These are phyloP conservation scores for Bombus waltoni DNA, from an alignment of 1,140 invertebrate species.

Conservation along the genomic window DNA sequence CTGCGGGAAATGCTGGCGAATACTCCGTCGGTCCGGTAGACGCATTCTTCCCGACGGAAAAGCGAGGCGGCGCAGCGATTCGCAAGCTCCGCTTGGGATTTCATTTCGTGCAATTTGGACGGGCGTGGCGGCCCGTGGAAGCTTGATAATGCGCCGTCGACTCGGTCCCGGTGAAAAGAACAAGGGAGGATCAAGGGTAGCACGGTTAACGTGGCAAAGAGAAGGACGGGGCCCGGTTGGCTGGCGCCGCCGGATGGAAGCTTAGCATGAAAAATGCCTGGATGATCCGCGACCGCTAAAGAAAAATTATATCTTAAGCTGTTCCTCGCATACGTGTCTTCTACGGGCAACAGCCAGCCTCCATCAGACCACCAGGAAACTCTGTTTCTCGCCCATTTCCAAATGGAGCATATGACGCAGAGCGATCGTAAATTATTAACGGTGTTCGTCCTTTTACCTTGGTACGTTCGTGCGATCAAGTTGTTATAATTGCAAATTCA, in stretches of 20 bases:
- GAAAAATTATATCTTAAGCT: slow-evolving; percentile 73
- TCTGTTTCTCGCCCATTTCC: not conserved
- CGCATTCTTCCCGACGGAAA: slow-evolving; percentile 60
- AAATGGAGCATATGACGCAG: not conserved
- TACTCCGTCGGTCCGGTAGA: slow-evolving; percentile 39
- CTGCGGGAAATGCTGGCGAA: slow-evolving; percentile 33
- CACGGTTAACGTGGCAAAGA: slow-evolving; percentile 40
- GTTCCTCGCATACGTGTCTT: slow-evolving; percentile 24
- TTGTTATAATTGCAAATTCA: too few relatives aligned
- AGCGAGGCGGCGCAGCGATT: slow-evolving; percentile 22
- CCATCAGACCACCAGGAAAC: not conserved
- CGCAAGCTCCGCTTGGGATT: slow-evolving; percentile 64
- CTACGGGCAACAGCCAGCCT: not conserved
- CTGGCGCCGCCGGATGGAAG: slow-evolving; percentile 59
- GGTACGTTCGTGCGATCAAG: too few relatives aligned
- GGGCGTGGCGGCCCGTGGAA: slow-evolving; percentile 51
- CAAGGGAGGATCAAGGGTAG: slow-evolving; percentile 36
- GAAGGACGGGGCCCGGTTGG: slow-evolving; percentile 34
- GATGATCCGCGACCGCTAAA: slow-evolving; percentile 69
- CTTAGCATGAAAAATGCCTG: slow-evolving; percentile 77
- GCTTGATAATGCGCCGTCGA: slow-evolving; percentile 65
- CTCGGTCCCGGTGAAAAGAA: slow-evolving; percentile 47
- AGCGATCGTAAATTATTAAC: not conserved
- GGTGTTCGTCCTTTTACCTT: not conserved
- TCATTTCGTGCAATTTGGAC: slow-evolving; percentile 67